Base-by-base conservation (phyloP, 2,797 vertebrate genomes). In the Choloepus didactylus region DNA sequence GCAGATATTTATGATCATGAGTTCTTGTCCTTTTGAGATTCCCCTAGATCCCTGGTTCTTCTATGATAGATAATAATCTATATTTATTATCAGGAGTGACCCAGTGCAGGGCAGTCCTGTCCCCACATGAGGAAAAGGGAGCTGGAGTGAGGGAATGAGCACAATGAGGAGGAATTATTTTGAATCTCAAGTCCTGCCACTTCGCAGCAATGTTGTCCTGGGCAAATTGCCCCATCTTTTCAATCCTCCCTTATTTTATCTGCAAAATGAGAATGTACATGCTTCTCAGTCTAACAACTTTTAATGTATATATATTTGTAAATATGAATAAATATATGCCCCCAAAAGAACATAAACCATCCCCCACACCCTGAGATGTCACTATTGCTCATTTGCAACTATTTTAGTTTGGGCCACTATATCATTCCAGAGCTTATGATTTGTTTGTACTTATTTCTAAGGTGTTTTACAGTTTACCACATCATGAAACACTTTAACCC, bases 401-500 rank as follows among this genome's bases (percentile, higher is more conserved):
- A 9, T 69, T 93, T 70, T 49, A 62, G 14, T 46, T 16, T 64
- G 15, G 11, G 29, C 5, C 27, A 69, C 51, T 10, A 54, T 14
- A 21, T 80, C 46, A 60, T 62, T 73, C 44, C 6, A 81, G 3
- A 73, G 41, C 16, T 76, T 69, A 46, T 75, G 86, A 73, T 5
- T 70, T 70, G 12, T 49, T 87, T 80, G 15, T 72, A 41, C 31
- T 93, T 80, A 87, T n/a, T 92, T 93, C 64, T 60, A 21, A 81
- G 18, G 9, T 49, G 76, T 69, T 66, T 70, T 56, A 27, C 59
- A 51, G 41, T n/a, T 29, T 93, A 82, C 1, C 3, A 35, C 1
- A 56, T 51, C 2, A n/a, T 44, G 14, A 89, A 87, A 76, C 19
- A 49, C 23, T 27, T 83, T 59, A 84, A 64, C 15, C 35, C 51